Base-by-base conservation (phyloP, 2,113 vertebrate species). In the Cinclus mexicanus region DNA sequence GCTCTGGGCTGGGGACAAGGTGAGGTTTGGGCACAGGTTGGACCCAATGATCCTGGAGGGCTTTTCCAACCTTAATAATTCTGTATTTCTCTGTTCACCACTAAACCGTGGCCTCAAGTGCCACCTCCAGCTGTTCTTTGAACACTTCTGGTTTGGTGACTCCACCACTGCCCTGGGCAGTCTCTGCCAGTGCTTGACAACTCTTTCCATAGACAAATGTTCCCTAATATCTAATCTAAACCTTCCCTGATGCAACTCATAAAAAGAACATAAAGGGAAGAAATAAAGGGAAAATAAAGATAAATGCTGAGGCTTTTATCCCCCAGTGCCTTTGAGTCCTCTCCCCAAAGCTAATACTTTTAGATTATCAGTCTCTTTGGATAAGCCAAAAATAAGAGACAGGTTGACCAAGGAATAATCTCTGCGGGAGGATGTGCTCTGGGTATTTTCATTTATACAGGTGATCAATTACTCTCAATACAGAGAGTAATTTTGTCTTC, bases 1-100 rank as follows among this genome's bases (percentile, higher is more conserved):
- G 60, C 46, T 52, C 70, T 26, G 61, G 19, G 12, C 33, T 41
- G 21, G n/a, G 1, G n/a, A 53, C 39, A 41, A 39, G 24, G 47
- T 10, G 67, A 7, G 26, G 4, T 6, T 29, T 0, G 0, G 19
- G 4, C 29, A 55, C 21, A 69, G 55, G 0, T 69, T 29, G 41
- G 17, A 23, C 17, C 61, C 4, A 0, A 3, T 75, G 70, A 25
- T 33, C 41, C 49, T 49, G 25, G 25, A 69, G 41, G 12, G 12
- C 21, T 63, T 76, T 47, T 69, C 87, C 41, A 42, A 11, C 17
- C 25, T 42, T 2, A 35, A 3, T 11, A 10, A 61, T 55, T 46
- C 53, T 21, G 3, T 24, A 37, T 28, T 44, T 68, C n/a, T 41
- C 28, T 69, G n/a, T 49, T 69, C 47, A 42, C 39, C 61, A 41